These are phyloP conservation scores for Epinephelus awoara DNA, from an alignment of 2,797 vertebrate species.

Conservation along the genomic window DNA sequence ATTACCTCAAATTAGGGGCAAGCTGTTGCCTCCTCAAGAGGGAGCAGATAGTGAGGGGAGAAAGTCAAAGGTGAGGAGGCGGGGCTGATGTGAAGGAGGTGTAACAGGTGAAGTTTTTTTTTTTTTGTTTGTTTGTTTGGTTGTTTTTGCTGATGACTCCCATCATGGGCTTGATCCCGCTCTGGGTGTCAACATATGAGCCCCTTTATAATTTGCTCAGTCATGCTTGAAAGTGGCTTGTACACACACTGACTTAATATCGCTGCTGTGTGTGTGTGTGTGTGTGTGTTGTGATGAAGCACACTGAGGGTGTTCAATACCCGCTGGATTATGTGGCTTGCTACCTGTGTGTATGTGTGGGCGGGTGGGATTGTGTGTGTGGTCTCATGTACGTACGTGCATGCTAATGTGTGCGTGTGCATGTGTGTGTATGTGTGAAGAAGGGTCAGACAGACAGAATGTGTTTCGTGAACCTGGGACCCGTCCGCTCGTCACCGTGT, in stretches of 20 bases:
- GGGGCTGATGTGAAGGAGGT: slow-evolving; percentile 9
- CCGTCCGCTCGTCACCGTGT: slow-evolving; percentile 62
- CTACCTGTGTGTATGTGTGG: slow-evolving; percentile 22
- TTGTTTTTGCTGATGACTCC: neutral
- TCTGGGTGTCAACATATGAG: slow-evolving; percentile 9
- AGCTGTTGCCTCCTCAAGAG: slow-evolving; percentile 72
- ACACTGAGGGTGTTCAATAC: slow-evolving; percentile 7
- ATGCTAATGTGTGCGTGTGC: neutral
- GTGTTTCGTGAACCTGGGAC: slow-evolving; percentile 71
- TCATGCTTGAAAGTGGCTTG: slow-evolving; percentile 38
- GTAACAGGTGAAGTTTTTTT: neutral
- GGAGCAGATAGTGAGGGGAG: slow-evolving; percentile 53
- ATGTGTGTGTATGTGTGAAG: neutral
- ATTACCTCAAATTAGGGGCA: slow-evolving; percentile 79
- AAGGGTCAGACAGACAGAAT: slow-evolving; percentile 66
- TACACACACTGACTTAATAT: slow-evolving; percentile 8
- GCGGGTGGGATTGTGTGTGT: neutral
- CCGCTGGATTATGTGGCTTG: slow-evolving; percentile 36
- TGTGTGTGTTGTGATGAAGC: slow-evolving; percentile 1
- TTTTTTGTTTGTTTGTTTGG: too few species aligned
- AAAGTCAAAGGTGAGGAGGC: slow-evolving; percentile 76
- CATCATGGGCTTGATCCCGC: neutral
- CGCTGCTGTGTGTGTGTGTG: slow-evolving; percentile 16
- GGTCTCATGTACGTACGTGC: neutral
- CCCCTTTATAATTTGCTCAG: slow-evolving; percentile 20